These are phyloP conservation scores for Elephantulus edwardii DNA, from an alignment of 2,113 vertebrate genomes.

Conservation along the genomic window DNA sequence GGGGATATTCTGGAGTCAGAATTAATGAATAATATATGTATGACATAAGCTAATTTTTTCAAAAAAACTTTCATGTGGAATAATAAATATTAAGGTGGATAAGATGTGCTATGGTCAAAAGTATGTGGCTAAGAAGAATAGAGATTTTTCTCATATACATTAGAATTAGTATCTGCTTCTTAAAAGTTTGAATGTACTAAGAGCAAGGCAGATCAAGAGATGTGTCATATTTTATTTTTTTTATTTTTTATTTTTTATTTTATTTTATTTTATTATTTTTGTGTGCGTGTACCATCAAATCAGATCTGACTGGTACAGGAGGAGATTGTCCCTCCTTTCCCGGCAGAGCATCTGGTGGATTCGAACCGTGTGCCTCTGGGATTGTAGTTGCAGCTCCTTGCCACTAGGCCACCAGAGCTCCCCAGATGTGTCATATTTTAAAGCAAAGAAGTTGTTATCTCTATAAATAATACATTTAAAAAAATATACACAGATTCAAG, in stretches of 20 bases:
- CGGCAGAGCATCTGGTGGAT: no score
- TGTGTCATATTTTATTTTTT: not conserved
- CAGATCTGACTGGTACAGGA: no score
- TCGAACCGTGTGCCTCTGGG: no score
- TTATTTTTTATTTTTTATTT: no score
- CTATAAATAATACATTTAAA: not conserved
- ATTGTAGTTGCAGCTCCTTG: no score
- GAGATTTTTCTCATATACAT: constrained; percentile 21
- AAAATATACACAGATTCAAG: constrained; percentile 49
- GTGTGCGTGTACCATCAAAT: no score
- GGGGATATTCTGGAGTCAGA: constrained; percentile 17
- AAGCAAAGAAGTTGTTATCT: constrained; percentile 6
- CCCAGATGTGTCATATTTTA: constrained; percentile 5
- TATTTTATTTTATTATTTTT: no score
- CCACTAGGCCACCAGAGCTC: no score
- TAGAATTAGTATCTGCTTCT: not conserved
- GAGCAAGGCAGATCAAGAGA: constrained; percentile 41
- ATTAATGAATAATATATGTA: not conserved
- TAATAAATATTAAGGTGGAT: not conserved
- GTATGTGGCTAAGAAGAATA: constrained; percentile 29
- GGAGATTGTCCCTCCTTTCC: no score
- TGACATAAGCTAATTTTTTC: not conserved
- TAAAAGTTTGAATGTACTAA: not conserved
- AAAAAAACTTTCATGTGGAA: no score
- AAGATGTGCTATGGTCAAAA: constrained; percentile 31